Percentiles rank a stretch among this genome's conserved stretches.
phyloP scores from a whole-genome alignment of 2,888 invertebrate genomes.

The Zygogramma bicolorata region DNA sequence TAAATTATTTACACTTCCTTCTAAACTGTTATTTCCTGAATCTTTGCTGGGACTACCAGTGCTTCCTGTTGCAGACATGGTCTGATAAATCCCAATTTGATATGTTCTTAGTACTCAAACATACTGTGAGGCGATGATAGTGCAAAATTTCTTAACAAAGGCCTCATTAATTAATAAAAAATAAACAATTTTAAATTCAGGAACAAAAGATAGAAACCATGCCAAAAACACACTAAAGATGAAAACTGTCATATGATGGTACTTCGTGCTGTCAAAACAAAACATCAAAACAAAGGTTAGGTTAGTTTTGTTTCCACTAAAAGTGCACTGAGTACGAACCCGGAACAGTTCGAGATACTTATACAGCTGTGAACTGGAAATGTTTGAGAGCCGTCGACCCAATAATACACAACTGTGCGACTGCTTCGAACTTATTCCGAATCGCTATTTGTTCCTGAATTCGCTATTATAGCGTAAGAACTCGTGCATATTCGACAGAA shows the following conservation, averaged over 20 bases:
- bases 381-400: too few relatives aligned
- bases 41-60: constrained; percentile 63
- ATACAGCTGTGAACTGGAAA: too few relatives aligned
- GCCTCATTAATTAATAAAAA: background rate
- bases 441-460: too few relatives aligned
- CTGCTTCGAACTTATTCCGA: too few relatives aligned
- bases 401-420: too few relatives aligned
- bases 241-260: too few relatives aligned
- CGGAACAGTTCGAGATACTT: too few relatives aligned
- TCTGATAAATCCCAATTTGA: background rate
- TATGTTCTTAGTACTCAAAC: background rate
- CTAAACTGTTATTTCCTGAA: constrained; percentile 55
- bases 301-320: too few relatives aligned
- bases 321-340: too few relatives aligned
- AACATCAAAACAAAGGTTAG: background rate
- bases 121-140: background rate
- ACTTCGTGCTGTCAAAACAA: background rate
- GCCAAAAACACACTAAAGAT: background rate
- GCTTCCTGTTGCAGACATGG: constrained; percentile 52
- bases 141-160: background rate
- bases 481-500: too few relatives aligned
- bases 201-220: constrained; percentile 3
- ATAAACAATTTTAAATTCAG: background rate
- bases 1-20: constrained; percentile 68
- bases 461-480: too few relatives aligned